Base-by-base conservation (phyloP, 2,888 invertebrate species). In the Oligia latruncula region DNA sequence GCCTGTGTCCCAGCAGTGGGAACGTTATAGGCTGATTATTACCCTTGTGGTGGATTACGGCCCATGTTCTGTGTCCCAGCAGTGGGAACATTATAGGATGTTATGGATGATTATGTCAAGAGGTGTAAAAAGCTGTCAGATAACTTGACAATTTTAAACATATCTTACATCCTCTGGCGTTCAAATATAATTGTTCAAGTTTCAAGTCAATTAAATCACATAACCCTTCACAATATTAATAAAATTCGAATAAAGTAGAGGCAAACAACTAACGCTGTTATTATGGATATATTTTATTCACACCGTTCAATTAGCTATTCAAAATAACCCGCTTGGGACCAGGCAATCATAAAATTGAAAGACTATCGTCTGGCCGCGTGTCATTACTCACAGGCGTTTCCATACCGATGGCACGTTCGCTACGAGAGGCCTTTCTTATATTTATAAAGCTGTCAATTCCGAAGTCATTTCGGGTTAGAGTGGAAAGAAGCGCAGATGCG, bases 401-500 rank as follows among this genome's bases (percentile, higher is more conserved):
- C 90, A 91, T 91, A 91, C 90, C 87, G 91, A 92, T 92, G 89
- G 91, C 90, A 86, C 90, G 88, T 90, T 87, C 81, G 81, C 86
- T 86, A 85, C 82, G 78, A 82, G 80, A 86, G 87, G 82, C 86
- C 86, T 90, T 91, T 93, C 92, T 92, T 93, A 89, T 94, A 93
- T 95, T 94, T 95, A 95, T 95, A 95, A 95, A 95, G 95, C 95
- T 95, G 95, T 96, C 95, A 95, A 95, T 95, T 95, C 91, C 88
- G 86, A 91, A 92, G 90, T 91, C 93, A 92, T 94, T 94, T 94
- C 91, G 92, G 94, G 92, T 92, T 92, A 91, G 92, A 93, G 93
- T 91, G 92, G 92, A 92, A 92, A 93, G 92, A 90, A 90, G 91
- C 93, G 93, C 95, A 95, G 95, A 95, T 95, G 95, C 92, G 89